phyloP scores from a whole-genome alignment of 2,888 invertebrate species.

The Phania funesta region DNA sequence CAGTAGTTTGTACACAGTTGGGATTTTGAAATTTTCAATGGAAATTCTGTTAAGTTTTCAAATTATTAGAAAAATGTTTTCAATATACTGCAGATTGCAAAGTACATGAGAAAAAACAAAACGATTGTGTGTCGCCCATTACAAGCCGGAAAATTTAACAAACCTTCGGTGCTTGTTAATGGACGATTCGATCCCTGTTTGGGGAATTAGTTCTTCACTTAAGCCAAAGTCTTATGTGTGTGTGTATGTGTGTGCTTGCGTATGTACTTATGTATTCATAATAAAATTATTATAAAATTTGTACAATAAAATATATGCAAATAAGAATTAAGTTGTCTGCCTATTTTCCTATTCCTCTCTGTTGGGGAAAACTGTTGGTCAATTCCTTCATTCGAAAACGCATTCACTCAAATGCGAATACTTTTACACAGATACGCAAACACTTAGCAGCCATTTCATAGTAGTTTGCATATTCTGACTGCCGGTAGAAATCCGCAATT shows the following conservation, averaged over 20 bases:
- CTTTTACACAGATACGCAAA: background rate
- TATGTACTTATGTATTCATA: background rate
- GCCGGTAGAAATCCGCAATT: too few relatives aligned
- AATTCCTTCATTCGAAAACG: constrained; percentile 28
- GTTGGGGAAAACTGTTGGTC: constrained; percentile 15
- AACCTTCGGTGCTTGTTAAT: background rate
- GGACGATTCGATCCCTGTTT: constrained; percentile 5
- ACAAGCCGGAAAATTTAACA: background rate
- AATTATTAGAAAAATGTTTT: constrained; percentile 43
- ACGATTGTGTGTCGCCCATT: too few relatives aligned
- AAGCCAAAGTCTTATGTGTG: constrained; percentile 17
- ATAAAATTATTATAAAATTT: constrained; percentile 32
- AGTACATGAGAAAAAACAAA: background rate
- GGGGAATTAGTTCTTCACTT: constrained; percentile 26
- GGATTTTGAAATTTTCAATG: constrained; percentile 35
- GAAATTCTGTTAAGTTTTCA: constrained; percentile 33
- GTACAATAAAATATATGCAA: background rate
- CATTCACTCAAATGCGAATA: background rate
- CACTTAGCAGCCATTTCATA: background rate
- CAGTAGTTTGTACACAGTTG: constrained; percentile 38
- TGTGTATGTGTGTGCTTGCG: background rate
- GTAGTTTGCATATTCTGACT: too few relatives aligned
- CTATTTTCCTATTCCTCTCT: background rate
- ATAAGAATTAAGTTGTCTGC: background rate
- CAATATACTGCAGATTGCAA: constrained; percentile 37